Evolutionary conservation across 2,113 vertebrate genomes (phyloP).

Genomic region (Gnathonemus longibarbis): DNA sequence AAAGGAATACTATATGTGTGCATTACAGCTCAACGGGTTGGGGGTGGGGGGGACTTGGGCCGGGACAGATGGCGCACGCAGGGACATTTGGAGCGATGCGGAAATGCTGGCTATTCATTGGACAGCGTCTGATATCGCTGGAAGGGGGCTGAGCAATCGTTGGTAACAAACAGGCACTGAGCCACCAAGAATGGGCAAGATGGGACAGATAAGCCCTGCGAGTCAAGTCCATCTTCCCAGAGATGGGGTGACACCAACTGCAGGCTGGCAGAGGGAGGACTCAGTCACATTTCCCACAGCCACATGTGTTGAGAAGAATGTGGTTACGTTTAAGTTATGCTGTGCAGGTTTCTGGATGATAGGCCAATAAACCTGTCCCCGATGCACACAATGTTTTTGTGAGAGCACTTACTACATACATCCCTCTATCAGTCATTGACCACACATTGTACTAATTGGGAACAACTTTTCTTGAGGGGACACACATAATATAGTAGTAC

Average conservation of each 20-base stretch:
- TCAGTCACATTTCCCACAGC: background rate
- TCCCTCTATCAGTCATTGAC: background rate
- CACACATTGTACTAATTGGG: background rate
- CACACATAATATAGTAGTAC: background rate
- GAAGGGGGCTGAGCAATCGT: background rate
- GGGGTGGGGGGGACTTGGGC: background rate
- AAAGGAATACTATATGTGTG: background rate
- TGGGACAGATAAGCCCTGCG: background rate
- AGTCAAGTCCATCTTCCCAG: background rate
- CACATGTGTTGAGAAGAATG: background rate
- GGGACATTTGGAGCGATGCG: background rate
- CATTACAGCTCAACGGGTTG: background rate
- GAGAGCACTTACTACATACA: background rate
- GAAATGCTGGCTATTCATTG: background rate
- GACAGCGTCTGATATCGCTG: background rate
- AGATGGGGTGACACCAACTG: background rate
- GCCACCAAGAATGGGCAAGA: background rate
- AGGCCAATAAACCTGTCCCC: background rate
- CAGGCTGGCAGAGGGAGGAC: background rate
- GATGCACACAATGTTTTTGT: background rate
- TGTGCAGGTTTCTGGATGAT: background rate
- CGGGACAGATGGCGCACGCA: background rate
- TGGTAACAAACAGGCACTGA: background rate
- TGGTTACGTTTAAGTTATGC: background rate
- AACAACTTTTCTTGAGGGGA: background rate